These are phyloP conservation scores for Enteromius mattozi DNA, from an alignment of 2,797 vertebrate species.

Conservation along the genomic window DNA sequence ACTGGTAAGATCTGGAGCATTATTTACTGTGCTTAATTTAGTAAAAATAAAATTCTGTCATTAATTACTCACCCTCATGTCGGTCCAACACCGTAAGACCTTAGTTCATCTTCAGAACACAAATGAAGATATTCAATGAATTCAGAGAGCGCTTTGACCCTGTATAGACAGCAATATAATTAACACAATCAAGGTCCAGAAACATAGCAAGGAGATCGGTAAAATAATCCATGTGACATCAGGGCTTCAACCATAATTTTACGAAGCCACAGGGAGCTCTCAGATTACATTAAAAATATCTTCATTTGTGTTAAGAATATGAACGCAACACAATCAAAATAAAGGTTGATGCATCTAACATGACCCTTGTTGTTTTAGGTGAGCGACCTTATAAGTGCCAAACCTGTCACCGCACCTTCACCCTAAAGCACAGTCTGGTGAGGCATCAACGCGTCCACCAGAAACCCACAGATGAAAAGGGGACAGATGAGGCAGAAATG, in stretches of 20 bases:
- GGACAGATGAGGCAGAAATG: conserved; percentile 75
- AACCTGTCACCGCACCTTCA: conserved; percentile 95
- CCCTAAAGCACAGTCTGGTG: conserved; percentile 97
- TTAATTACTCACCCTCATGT: background rate
- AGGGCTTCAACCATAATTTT: too few relatives aligned
- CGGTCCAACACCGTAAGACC: background rate
- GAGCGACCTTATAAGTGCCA: conserved; percentile 96
- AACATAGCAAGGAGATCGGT: too few relatives aligned
- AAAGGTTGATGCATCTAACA: background rate
- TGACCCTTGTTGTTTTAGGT: conserved; percentile 73
- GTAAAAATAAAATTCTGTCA: background rate
- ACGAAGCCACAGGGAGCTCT: background rate
- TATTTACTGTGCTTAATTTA: background rate
- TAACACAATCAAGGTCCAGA: background rate
- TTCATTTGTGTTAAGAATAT: background rate
- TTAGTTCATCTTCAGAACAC: background rate
- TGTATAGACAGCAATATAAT: background rate
- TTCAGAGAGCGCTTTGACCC: background rate
- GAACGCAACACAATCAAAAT: background rate
- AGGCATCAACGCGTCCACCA: conserved; percentile 96
- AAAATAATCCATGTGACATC: too few relatives aligned
- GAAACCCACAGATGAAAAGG: conserved; percentile 77
- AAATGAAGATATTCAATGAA: background rate
- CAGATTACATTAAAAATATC: background rate
- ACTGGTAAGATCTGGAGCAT: conserved; percentile 81